Base-by-base conservation (phyloP, 1,140 invertebrate genomes). In the Nephila pilipes region DNA sequence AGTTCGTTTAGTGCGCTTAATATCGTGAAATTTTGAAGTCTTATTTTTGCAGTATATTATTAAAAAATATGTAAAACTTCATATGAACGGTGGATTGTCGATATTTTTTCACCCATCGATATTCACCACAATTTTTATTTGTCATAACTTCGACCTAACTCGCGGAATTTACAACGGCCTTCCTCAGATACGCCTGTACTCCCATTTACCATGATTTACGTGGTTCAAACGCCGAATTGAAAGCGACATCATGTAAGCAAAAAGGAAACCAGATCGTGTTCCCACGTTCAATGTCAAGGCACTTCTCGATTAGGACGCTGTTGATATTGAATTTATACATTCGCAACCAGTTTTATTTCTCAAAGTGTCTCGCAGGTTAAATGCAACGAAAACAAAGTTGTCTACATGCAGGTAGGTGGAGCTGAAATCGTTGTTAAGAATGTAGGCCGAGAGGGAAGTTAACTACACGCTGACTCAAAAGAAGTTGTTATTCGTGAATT, bases 401-500 rank as follows among this genome's bases (percentile, higher is more conserved):
- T 32, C 69, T 32, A 75, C 29, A 75, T 54, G 46, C 60, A 88
- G 60, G 60, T 88, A 88, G 85, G 85, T 88, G 85, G 85, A 88
- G 85, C 85, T 88, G 85, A 46, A 58, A 60, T 85, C 83, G 69
- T 75, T 2, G 69, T 75, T 60, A 18, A 25, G 55, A 60, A 85
- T 55, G 83, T 85, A 60, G 83, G 83, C 83, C 83, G 83, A 85
- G 29, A 32, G 83, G 57, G 80, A 81, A 81, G 46, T 25, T 22
- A n/a, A 55, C 36, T 54, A 81, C 80, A 0, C 38, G 29, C 29
- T 32, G 25, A 75, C 69, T 75, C 32, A 16, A 75, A 75, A 36
- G 32, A 54, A 46, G 38, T 81, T 14, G 80, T 55, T 46, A 29
- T 25, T 29, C 29, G 3, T 36, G 32, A 75, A 32, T 29, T 36